Percentiles rank a stretch among this genome's conserved stretches.
Conservation (phyloP, 2,113 vertebrate species). For the Corythaeola cristata region DNA sequence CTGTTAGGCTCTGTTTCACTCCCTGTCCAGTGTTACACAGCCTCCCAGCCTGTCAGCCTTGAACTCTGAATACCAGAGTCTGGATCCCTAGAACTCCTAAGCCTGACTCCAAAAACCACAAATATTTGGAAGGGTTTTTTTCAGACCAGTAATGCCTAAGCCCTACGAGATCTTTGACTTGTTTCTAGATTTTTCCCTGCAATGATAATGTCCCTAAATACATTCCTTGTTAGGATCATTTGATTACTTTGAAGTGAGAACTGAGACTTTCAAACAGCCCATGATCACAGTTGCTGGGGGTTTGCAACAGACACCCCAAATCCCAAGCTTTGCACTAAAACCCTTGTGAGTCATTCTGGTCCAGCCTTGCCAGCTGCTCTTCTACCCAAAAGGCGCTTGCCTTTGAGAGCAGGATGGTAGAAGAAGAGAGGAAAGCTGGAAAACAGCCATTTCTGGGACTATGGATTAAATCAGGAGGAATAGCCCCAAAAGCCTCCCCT, state of each 20-base stretch:
- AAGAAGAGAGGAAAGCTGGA: constrained; percentile 4
- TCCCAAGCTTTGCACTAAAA: neutral
- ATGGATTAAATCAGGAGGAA: neutral
- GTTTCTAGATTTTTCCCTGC: neutral
- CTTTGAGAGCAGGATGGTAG: neutral
- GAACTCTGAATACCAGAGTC: neutral
- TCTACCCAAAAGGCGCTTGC: neutral
- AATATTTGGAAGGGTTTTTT: neutral
- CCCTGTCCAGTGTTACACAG: neutral
- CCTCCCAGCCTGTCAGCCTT: neutral
- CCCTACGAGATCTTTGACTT: neutral
- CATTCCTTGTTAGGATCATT: neutral
- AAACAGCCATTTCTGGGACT: neutral
- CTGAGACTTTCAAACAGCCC: neutral
- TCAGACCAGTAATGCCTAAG: neutral
- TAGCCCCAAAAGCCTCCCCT: neutral
- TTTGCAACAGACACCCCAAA: constrained; percentile 14
- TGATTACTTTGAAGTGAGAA: constrained; percentile 17
- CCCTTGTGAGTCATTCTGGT: neutral
- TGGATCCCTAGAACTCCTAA: neutral
- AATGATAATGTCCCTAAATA: neutral
- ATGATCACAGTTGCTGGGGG: neutral
- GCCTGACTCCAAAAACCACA: neutral
- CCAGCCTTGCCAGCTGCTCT: constrained; percentile 15
- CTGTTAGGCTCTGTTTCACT: neutral